Evolutionary conservation across 2,797 vertebrate genomes (phyloP), one percentile per base, ranked within the genome.

Genomic region (Decapterus maruadsi): DNA sequence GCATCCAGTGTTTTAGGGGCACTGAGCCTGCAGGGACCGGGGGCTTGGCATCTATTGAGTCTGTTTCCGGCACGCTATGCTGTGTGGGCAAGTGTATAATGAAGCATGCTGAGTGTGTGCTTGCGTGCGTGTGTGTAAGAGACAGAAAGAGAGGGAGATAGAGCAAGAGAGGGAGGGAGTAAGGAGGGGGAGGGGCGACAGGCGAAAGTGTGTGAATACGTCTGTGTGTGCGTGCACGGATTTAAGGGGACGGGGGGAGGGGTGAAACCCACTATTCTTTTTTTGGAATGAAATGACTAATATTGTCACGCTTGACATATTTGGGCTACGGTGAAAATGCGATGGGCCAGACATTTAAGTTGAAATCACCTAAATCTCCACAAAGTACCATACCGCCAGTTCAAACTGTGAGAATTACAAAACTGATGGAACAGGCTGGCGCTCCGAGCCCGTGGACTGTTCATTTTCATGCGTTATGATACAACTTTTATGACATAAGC

Each of bases 61-160:
- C 90, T 84, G 87, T 91, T 90, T 90, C 92, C 90, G 82, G 91
- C 93, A 94, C 92, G 92, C 93, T 89, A 95, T 93, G 93, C 71
- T 89, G 90, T 92, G 89, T 93, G 90, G 88, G 89, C 79, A 90
- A 93, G 92, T 93, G 87, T 90, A 91, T 90, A 92, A 93, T 91
- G 92, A 91, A 92, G 85, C 89, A 88, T 84, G 86, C 87, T 82
- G 76, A 84, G 81, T 86, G 89, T 78, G 80, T 92, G 90, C 82
- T 83, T 86, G 91, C 67, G 46, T 88, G 76, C 85, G 81, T 75
- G 80, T 48, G n/a, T 42, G 59, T 55, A 48, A 48, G 26, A 31
- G 61, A 14, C 66, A 51, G 61, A 12, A 66, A 51, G 57, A n/a
- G 55, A 46, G 31, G 6, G 31, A 34, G 31, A 34, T 34, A 34